Percentiles rank a stretch among this genome's conserved stretches.
Conservation (phyloP, 2,888 invertebrate genomes). For the Stenodera caucasica region DNA sequence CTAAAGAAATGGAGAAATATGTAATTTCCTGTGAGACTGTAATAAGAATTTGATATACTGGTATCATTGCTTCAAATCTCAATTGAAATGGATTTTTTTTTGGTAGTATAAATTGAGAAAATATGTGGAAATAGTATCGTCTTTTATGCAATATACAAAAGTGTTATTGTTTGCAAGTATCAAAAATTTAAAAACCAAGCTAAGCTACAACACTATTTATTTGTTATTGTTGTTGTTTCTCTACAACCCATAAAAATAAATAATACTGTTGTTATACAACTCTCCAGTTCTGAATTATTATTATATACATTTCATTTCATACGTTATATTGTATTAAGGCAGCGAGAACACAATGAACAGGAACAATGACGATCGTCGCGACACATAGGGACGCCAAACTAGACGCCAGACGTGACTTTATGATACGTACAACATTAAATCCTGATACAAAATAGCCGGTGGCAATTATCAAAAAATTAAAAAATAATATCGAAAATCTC, state of each 20-base stretch:
- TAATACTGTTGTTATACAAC: not conserved
- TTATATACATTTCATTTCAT: slow-evolving; percentile 21
- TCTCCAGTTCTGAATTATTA: slow-evolving; percentile 12
- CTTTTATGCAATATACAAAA: no score
- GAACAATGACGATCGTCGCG: slow-evolving; percentile 41
- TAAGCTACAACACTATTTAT: no score
- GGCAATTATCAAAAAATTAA: not conserved
- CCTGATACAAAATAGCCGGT: slow-evolving; percentile 11
- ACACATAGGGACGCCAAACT: slow-evolving; percentile 37
- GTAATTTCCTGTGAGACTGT: no score
- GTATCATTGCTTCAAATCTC: no score
- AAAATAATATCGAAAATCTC: no score
- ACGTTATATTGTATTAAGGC: slow-evolving; percentile 31
- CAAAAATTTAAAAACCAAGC: not conserved
- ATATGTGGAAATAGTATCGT: no score
- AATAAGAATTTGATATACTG: no score
- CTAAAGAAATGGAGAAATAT: no score
- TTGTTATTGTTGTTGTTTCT: not conserved
- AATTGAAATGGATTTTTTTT: no score
- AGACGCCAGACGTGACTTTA: slow-evolving; percentile 43
- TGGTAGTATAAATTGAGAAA: no score
- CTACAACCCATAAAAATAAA: slow-evolving; percentile 1
- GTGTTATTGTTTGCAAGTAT: not conserved
- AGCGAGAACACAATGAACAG: slow-evolving; percentile 37
- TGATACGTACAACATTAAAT: slow-evolving; percentile 37